These are phyloP conservation scores for Crotalus viridis DNA, from an alignment of 2,113 vertebrate species.

Conservation along the genomic window DNA sequence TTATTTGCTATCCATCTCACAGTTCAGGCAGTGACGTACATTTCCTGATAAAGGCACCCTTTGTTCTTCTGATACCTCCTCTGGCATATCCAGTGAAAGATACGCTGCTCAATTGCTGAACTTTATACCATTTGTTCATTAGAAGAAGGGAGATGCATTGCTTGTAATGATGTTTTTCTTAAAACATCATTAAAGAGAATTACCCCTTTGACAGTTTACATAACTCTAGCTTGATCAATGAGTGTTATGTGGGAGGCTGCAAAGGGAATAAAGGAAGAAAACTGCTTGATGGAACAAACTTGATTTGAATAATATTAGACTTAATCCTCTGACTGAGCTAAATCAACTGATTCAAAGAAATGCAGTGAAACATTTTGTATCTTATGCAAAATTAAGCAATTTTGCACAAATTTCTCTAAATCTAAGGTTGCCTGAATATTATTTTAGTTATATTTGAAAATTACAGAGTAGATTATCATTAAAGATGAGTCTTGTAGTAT, in stretches of 20 bases:
- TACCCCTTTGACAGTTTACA: neutral
- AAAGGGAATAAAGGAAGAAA: neutral
- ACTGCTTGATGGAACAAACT: neutral
- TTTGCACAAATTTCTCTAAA: neutral
- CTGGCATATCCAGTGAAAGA: neutral
- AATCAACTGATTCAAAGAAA: neutral
- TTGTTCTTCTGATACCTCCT: neutral
- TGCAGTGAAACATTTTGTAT: neutral
- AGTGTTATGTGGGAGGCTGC: neutral
- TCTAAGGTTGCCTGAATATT: neutral
- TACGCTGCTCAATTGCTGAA: neutral
- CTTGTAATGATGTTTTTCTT: neutral
- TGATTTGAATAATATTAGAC: neutral
- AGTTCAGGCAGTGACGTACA: neutral
- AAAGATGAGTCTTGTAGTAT: neutral
- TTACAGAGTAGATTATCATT: neutral
- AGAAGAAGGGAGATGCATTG: neutral
- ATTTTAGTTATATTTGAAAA: neutral
- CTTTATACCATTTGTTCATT: neutral
- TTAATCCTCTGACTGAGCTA: neutral
- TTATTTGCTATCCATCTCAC: neutral
- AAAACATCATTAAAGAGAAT: neutral
- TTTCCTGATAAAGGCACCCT: neutral
- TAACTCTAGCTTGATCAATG: neutral
- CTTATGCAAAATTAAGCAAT: neutral